Conservation (phyloP, 2,888 invertebrate genomes). For the Theretra japonica region DNA sequence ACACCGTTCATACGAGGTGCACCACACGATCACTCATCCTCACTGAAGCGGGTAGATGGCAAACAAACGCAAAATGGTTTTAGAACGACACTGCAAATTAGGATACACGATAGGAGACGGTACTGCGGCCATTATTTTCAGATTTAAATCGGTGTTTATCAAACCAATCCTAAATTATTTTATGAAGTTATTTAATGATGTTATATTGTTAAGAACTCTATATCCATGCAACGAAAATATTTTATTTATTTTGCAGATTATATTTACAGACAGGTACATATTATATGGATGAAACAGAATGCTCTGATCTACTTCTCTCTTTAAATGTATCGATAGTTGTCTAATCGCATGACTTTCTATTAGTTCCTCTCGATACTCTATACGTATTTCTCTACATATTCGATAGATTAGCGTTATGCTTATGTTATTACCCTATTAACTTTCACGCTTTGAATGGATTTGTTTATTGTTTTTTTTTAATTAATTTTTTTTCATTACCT, state of each 20-base stretch:
- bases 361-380: slow-evolving; percentile 30
- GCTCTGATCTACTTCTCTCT: slow-evolving; percentile 7
- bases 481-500: slow-evolving; percentile 58
- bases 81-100: slow-evolving; percentile 29
- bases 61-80: slow-evolving; percentile 39
- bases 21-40: slow-evolving; percentile 57
- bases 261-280: neutral
- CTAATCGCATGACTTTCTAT: slow-evolving; percentile 30
- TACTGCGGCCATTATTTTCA: neutral
- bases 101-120: neutral
- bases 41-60: slow-evolving; percentile 49
- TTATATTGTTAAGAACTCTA: neutral
- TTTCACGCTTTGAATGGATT: slow-evolving; percentile 76
- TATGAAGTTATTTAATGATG: neutral
- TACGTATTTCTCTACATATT: slow-evolving; percentile 36
- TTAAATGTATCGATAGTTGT: slow-evolving; percentile 10
- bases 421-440: slow-evolving; percentile 52
- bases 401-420: slow-evolving; percentile 47
- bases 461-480: slow-evolving; percentile 62
- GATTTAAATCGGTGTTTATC: slow-evolving; percentile 30
- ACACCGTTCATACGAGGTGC: slow-evolving; percentile 45
- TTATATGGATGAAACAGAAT: slow-evolving; percentile 1
- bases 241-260: neutral
- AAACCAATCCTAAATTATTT: slow-evolving; percentile 17
- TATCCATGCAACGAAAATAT: neutral